Percentiles rank a stretch among this genome's conserved stretches.
These are phyloP conservation scores for Drosophila pandora DNA, from an alignment of 1,140 invertebrate genomes.

Conservation along the genomic window DNA sequence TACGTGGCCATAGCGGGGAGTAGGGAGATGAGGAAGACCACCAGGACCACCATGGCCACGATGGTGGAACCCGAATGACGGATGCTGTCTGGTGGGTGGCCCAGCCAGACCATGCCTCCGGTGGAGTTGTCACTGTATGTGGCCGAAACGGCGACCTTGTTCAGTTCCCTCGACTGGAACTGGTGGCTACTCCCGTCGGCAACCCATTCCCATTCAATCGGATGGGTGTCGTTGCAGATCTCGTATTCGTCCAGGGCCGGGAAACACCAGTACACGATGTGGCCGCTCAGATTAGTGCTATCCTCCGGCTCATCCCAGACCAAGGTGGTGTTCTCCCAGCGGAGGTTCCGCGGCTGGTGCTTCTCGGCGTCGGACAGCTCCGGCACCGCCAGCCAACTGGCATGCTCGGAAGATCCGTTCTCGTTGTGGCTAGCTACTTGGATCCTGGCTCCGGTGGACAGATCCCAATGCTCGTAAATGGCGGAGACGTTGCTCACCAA, in stretches of 20 bases:
- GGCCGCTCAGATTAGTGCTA: not conserved
- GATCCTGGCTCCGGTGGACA: not conserved
- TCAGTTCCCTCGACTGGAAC: not conserved
- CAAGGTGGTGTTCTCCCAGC: not conserved
- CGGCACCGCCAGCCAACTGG: slow-evolving; percentile 19
- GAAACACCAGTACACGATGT: slow-evolving; percentile 38
- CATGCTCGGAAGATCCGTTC: slow-evolving; percentile 7
- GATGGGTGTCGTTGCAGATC: slow-evolving; percentile 3
- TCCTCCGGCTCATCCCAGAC: slow-evolving; percentile 14
- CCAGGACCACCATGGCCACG: slow-evolving; percentile 8
- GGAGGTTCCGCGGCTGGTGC: not conserved
- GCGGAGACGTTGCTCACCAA: not conserved
- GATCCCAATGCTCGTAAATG: not conserved
- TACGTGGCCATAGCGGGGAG: not conserved
- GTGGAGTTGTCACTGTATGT: not conserved
- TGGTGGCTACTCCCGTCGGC: too few species aligned
- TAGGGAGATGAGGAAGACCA: slow-evolving; percentile 10
- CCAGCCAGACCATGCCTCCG: slow-evolving; percentile 32
- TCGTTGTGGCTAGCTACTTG: slow-evolving; percentile 24
- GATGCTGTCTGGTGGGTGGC: not conserved
- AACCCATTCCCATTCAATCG: not conserved
- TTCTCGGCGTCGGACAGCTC: not conserved
- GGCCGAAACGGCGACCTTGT: slow-evolving; percentile 20
- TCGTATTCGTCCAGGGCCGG: not conserved
- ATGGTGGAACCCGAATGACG: not conserved